phyloP scores from a whole-genome alignment of 2,113 vertebrate species.

The Caranx melampygus region DNA sequence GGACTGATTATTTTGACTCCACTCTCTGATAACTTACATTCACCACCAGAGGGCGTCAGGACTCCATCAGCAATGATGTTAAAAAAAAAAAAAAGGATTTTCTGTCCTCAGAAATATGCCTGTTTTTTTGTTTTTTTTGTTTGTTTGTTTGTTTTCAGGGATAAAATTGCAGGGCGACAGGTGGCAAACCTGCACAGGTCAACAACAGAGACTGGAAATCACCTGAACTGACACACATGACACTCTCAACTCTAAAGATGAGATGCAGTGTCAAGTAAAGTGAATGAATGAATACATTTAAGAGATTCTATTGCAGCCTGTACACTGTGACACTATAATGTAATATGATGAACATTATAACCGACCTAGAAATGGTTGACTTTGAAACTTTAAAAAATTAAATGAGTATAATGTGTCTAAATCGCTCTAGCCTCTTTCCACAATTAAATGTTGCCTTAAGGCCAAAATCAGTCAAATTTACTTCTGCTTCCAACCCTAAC shows the following conservation, averaged over 20 bases:
- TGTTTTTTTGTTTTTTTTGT: too few species aligned
- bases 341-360: constrained; percentile 2
- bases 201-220: background rate
- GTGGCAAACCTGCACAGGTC: background rate
- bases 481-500: background rate
- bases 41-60: constrained; percentile 55
- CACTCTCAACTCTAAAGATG: background rate
- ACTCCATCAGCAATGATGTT: background rate
- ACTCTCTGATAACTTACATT: background rate
- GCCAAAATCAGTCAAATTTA: background rate
- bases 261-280: background rate
- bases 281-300: too few species aligned
- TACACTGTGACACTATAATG: background rate
- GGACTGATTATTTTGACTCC: constrained; percentile 20
- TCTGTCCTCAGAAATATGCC: background rate
- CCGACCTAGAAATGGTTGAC: background rate
- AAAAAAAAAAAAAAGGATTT: background rate
- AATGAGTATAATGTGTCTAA: too few species aligned
- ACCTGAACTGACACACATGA: background rate
- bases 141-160: background rate
- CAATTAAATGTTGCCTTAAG: background rate
- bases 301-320: background rate
- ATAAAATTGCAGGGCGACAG: background rate
- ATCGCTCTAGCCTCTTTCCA: too few species aligned
- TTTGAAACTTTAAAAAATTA: too few species aligned